These are phyloP conservation scores for Emydocephalus ijimae DNA, from an alignment of 2,113 vertebrate species.

Conservation along the genomic window DNA sequence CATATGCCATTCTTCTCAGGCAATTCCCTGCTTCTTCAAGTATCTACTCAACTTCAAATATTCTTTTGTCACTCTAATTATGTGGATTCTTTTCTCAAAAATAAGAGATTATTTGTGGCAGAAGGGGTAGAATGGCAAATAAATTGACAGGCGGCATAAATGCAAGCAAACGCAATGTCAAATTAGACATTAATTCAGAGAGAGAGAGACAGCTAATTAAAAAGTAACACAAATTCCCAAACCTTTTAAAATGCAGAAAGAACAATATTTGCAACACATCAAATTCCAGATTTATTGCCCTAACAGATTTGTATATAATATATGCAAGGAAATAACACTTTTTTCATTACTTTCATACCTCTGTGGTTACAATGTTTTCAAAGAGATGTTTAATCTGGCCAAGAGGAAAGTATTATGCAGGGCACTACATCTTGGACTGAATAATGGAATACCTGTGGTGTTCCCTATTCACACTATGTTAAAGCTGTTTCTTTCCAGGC, in stretches of 20 bases:
- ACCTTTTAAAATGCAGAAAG: neutral
- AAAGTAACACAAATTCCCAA: neutral
- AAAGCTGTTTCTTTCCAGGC: neutral
- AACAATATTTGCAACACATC: neutral
- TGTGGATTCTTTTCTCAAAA: neutral
- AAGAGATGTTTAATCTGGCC: neutral
- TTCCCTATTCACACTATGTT: neutral
- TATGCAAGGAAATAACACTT: neutral
- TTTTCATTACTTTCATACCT: neutral
- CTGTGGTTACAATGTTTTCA: neutral
- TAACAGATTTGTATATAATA: neutral
- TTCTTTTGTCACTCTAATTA: neutral
- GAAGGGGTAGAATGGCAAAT: neutral
- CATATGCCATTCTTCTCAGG: neutral
- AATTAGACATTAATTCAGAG: neutral
- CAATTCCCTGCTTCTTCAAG: neutral
- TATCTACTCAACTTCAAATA: neutral
- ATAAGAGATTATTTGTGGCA: neutral
- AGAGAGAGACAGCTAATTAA: neutral
- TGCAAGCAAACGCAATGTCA: neutral
- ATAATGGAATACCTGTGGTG: neutral
- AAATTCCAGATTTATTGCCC: neutral
- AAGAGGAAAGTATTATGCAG: neutral
- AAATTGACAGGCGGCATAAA: neutral
- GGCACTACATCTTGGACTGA: neutral